Base-by-base conservation (phyloP, 37 sponge, comb jelly and placozoan genomes). In the Hormiphora californensis region DNA sequence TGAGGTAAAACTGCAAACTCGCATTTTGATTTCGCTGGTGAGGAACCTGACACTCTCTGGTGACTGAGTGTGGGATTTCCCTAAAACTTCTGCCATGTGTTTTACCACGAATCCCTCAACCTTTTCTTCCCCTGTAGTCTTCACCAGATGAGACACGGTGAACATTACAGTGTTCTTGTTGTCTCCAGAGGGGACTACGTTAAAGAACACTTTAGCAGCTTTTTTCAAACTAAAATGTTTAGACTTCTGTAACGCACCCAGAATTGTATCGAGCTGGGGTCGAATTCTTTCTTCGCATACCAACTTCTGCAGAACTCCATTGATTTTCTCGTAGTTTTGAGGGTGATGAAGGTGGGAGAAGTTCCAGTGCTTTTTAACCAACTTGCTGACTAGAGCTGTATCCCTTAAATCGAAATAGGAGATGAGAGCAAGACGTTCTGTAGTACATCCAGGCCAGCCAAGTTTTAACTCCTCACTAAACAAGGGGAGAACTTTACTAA, bases 281-380 rank as follows among this genome's bases (percentile, higher is more conserved):
- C 43, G 40, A 0, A 40, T 15, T 32, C 35, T 32, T 1, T 40
- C 81, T 73, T 73, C 81, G 43, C 8, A 73, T 19, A 28, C 21
- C 2, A 67, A 15, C 9, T 21, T 28, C 30, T 32, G 21, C 2
- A 67, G 36, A 36, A 73, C 81, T 28, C 8, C 23, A 11, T 22
- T 46, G 43, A 73, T 73, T n/a, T 73, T 73, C 27, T 73, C 81
- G 43, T 73, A 73, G 35, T 73, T 73, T 0, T 73, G 81, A 40
- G 81, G 81, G 23, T 73, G 81, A 2, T 73, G 81, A 11, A 73
- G 25, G 25, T 73, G 81, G 44, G 81, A 73, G 35, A 32, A 73
- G 23, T 73, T 73, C 81, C 81, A 73, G 35, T 73, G 81, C 1
- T 33, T 73, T 30, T 73, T 73, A 8, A 73, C 21, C 1, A 73